Evolutionary conservation across 2,797 vertebrate genomes (phyloP), one percentile per base, ranked within the genome.

Genomic region (Arrhamphus sclerolepis): DNA sequence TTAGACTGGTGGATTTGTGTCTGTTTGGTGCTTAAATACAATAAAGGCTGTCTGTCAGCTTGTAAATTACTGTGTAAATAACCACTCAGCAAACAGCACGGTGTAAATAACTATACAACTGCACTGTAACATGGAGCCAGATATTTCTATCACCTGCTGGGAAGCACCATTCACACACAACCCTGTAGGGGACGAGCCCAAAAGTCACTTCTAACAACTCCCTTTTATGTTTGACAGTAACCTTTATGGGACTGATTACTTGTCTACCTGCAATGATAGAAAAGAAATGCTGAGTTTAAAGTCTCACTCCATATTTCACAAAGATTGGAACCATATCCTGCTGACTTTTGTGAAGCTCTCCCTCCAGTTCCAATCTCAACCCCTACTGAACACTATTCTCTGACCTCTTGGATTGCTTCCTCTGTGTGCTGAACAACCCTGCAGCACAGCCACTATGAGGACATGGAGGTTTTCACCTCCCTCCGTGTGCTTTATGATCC

Each of bases 51-150:
- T 13, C 2, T 34, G 2, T 13, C 2, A 34, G 2, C 10, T 31
- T 5, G 8, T 9, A 31, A 31, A 31, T 31, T 2, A 7, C 29
- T 34, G 31, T 34, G 13, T 24, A 22, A 31, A 34, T 13, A 6
- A 26, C 55, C 10, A 10, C 18, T 43, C 52, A 28, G 52, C 39
- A 56, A 13, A 34, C 40, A 11, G 29, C 55, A 46, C 29, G 55
- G 26, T 46, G 40, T 38, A 20, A n/a, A 34, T 26, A 42, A 38
- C 19, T 40, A 31, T 57, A 41, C 16, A 38, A n/a, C 18, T 31
- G 19, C 10, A n/a, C 22, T 21, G 8, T 22, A 17, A 1, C 17
- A 24, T 34, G 29, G 14, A 4, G 34, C 20, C 11, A 38, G 16
- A 47, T 46, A 39, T 46, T 22, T 16, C 20, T 11, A 2, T 31